Base-by-base conservation (phyloP, 1,140 invertebrate genomes). In the Drosophila busckii region DNA sequence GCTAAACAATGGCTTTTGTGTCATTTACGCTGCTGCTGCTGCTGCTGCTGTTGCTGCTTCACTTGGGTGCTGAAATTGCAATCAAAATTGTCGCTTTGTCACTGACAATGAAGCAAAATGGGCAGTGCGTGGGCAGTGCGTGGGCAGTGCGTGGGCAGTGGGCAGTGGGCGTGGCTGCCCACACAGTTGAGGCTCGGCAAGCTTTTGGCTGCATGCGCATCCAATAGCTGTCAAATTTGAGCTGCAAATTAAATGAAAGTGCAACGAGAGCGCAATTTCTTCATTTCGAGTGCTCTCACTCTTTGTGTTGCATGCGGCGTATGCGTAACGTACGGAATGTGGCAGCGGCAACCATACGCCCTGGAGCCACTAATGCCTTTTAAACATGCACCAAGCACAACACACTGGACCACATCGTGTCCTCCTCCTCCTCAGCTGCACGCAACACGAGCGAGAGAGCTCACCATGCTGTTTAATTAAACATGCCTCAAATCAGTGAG, bases 221-320 rank as follows among this genome's bases (percentile, higher is more conserved):
- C 71, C 62, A 78, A 78, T 78, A 78, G 76, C 73, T 78, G 71
- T 78, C 73, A 78, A 71, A 78, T 71, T 71, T 50, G 25, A 53
- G 61, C 55, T 63, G n/a, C 56, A 78, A 78, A 78, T 76, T 76
- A 78, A 76, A 76, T 58, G 48, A 29, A 60, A 60, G 46, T 29
- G 31, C 12, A 31, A 19, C 37, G 10, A 52, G 9, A 8, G 35
- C 37, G 46, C 28, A 52, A 28, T 42, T 41, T 58, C 37, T 20
- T 3, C 41, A 35, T 28, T 48, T 55, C n/a, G 32, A 28, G 32
- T 46, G 35, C 13, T n/a, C n/a, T n/a, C n/a, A n/a, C n/a, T n/a
- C n/a, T n/a, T n/a, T 19, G 12, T 13, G 16, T 31, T 60, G 40
- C 40, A 55, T 13, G 28, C 26, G 19, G 35, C 58, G 50, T 61